Base-by-base conservation (phyloP, 2,113 vertebrate genomes). In the Psittacula cyanocephala region DNA sequence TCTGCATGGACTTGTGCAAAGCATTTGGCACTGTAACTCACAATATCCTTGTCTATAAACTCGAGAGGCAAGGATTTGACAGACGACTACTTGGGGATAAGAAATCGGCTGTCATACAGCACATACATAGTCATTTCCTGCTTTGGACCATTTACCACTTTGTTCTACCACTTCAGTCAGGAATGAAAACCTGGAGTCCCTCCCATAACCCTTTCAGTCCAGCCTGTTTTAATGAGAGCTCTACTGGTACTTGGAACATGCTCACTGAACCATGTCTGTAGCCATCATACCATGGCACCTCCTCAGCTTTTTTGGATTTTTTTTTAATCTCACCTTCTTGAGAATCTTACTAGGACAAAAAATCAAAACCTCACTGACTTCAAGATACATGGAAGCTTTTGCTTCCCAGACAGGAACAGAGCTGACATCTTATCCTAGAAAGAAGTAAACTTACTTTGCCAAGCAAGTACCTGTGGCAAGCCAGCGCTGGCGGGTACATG, bases 281-380 rank as follows among this genome's bases (percentile, higher is more conserved):
- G 1, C 75, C 44, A 55, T 6, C 50, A 7, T 0, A 50, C 1
- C 23, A 17, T 4, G 2, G n/a, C 80, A 79, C 27, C 25, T 57
- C 37, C 70, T n/a, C 0, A 23, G 22, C 28, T 24, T 13, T 37
- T 22, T 11, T 37, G 41, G 7, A 8, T 27, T 44, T 60, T 37
- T 62, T 91, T 18, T 4, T n/a, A 76, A 44, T 3, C 8, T 27
- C 19, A 52, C 17, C 24, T 35, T 17, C 28, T 25, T 29, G 23
- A 67, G 62, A 44, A 8, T 28, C 23, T 37, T 4, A 8, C 2
- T 7, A 53, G 52, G 28, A 59, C 18, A 62, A 62, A 62, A 80
- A 76, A 64, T 6, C 76, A 43, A 65, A 52, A 31, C 8, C 27
- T 43, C 2, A 2, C 37, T 20, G 62, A 47, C n/a, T 7, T 14